phyloP scores from a whole-genome alignment of 2,888 invertebrate genomes.

The Margaritifera margaritifera region DNA sequence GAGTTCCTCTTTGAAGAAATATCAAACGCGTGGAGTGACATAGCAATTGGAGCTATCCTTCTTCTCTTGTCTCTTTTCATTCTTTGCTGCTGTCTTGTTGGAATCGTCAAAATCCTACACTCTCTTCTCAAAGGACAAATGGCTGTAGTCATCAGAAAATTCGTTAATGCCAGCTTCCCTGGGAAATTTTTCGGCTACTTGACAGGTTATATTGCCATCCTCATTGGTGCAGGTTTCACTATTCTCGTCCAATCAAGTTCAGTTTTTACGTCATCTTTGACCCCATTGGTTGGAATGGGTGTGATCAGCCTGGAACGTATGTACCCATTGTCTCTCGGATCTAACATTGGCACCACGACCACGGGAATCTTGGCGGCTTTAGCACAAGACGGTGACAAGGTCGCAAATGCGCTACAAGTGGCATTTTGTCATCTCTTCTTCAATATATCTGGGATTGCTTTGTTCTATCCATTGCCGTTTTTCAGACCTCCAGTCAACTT shows the following conservation, averaged over 20 bases:
- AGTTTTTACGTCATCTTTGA: slow-evolving; percentile 78
- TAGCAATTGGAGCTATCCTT: slow-evolving; percentile 74
- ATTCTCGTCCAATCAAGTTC: slow-evolving; percentile 77
- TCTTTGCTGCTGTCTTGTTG: slow-evolving; percentile 74
- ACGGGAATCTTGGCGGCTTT: slow-evolving; percentile 76
- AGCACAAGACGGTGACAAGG: slow-evolving; percentile 70
- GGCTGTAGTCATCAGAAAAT: slow-evolving; percentile 60
- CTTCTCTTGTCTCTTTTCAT: slow-evolving; percentile 73
- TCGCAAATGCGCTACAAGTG: slow-evolving; percentile 64
- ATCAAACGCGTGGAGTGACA: slow-evolving; percentile 55
- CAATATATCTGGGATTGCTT: slow-evolving; percentile 72
- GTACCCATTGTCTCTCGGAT: slow-evolving; percentile 66
- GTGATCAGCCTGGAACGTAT: slow-evolving; percentile 62
- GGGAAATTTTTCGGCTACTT: slow-evolving; percentile 68
- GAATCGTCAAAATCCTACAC: slow-evolving; percentile 75
- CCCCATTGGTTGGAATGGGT: slow-evolving; percentile 74
- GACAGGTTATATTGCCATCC: slow-evolving; percentile 76
- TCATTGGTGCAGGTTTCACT: slow-evolving; percentile 76
- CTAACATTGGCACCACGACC: slow-evolving; percentile 71
- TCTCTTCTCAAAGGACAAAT: slow-evolving; percentile 60
- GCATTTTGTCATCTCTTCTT: slow-evolving; percentile 71
- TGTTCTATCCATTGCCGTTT: slow-evolving; percentile 76
- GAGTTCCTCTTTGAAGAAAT: slow-evolving; percentile 44
- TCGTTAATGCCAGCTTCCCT: slow-evolving; percentile 70
- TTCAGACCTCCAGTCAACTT: slow-evolving; percentile 75